Evolutionary conservation across 37 sponge, comb jelly and placozoan genomes (phyloP), one percentile per base, ranked within the genome.

Genomic region (Halichondria panicea): DNA sequence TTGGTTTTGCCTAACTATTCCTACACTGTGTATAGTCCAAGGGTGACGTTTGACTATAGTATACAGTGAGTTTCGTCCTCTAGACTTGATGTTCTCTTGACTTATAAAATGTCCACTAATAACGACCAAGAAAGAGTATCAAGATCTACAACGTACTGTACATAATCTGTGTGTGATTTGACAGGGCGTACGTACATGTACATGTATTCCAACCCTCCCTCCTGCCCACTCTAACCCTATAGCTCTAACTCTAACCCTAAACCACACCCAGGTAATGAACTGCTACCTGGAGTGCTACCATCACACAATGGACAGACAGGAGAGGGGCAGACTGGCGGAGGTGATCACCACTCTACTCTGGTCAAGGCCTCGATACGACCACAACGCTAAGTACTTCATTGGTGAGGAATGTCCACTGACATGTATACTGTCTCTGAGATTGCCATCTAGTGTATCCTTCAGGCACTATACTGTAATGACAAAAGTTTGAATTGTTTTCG

Each of bases 211-310:
- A 45, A 43, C 22, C 53, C 50, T 70, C 38, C 11, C 53, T 13
- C 7, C 24, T 24, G 21, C 36, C 30, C 8, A 13, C 71, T n/a
- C 71, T 45, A 46, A 7, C 71, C 6, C 2, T 52, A 41, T 65
- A 21, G 36, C 30, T 32, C 44, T 7, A 41, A 2, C 15, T n/a
- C 22, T 42, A 5, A n/a, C n/a, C n/a, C n/a, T n/a, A n/a, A n/a
- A n/a, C n/a, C n/a, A n/a, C n/a, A n/a, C n/a, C 15, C 40, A 92
- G 92, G 46, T 87, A 61, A 43, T 87, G n/a, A 81, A 82, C 66
- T 87, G 88, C 55, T 92, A 92, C 48, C 43, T 92, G 69, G 92
- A 92, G 70, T 80, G 68, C 21, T 92, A 87, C 60, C 84, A 87
- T 35, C 74, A 75, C 61, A 34, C 28, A 18, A 43, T 38, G 19